Conservation (phyloP, 2,888 invertebrate species). For the Drosophila neutralis region DNA sequence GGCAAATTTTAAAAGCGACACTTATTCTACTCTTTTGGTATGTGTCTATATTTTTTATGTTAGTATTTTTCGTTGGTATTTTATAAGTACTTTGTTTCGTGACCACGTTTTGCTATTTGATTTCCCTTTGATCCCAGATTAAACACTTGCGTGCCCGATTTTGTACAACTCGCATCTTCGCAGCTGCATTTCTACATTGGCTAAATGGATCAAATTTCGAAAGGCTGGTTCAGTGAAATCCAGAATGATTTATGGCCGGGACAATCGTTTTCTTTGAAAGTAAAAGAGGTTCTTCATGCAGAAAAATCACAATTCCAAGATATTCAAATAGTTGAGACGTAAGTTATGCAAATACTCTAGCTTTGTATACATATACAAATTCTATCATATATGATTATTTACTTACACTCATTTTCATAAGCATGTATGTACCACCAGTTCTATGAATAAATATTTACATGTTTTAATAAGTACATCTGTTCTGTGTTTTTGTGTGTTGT, state of each 20-base stretch:
- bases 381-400: not conserved
- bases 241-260: conserved; percentile 96
- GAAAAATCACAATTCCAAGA: conserved; percentile 94
- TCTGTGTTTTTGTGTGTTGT: not conserved
- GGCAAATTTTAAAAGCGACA: not conserved
- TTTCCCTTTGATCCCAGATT: conserved; percentile 29
- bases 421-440: not conserved
- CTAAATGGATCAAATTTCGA: conserved; percentile 89
- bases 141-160: not conserved
- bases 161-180: conserved; percentile 7
- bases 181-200: conserved; percentile 1
- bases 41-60: not conserved
- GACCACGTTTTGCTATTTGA: conserved; percentile 31
- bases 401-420: not conserved
- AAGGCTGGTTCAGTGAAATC: conserved; percentile 97
- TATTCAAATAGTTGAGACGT: conserved; percentile 93
- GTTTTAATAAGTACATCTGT: not conserved
- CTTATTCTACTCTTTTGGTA: not conserved
- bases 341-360: conserved; percentile 78
- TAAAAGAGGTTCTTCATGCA: conserved; percentile 91
- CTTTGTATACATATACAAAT: not conserved
- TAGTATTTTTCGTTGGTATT: conserved; percentile 8
- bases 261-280: conserved; percentile 93
- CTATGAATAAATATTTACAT: not conserved
- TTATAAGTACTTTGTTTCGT: conserved; percentile 33